Percentiles rank a stretch among this genome's conserved stretches.
These are phyloP conservation scores for Drosophila neotestacea DNA, from an alignment of 2,888 invertebrate genomes.

Conservation along the genomic window DNA sequence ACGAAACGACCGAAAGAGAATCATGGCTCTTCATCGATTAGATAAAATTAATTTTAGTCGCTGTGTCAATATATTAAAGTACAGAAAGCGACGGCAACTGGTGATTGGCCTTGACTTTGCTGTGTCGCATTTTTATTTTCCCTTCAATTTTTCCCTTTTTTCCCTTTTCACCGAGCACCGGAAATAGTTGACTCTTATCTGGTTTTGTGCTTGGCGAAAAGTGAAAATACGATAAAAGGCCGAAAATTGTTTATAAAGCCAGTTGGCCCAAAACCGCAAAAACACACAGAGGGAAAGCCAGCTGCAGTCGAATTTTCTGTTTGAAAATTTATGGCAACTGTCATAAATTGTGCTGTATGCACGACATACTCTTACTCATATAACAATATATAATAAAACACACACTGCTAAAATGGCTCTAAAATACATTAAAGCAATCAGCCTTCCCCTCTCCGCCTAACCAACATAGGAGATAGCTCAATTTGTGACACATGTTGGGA, in stretches of 20 bases:
- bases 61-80: conserved; percentile 38
- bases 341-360: conserved; percentile 60
- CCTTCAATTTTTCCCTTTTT: conserved; percentile 5
- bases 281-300: conserved; percentile 12
- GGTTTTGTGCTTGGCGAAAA: conserved; percentile 45
- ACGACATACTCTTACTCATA: conserved; percentile 2
- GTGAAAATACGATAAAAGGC: conserved; percentile 72
- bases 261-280: conserved; percentile 31
- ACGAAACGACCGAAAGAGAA: conserved; percentile 35
- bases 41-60: conserved; percentile 80
- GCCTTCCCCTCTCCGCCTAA: not conserved
- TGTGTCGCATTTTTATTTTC: conserved; percentile 22
- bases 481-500: conserved; percentile 4
- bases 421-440: conserved; percentile 44
- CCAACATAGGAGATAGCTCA: conserved; percentile 13
- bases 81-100: conserved; percentile 14
- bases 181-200: conserved; percentile 69
- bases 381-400: conserved; percentile 8
- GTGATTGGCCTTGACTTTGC: conserved; percentile 72
- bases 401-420: conserved; percentile 41
- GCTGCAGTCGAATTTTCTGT: conserved; percentile 49
- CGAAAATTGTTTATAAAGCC: conserved; percentile 74
- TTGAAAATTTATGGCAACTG: conserved; percentile 72
- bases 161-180: conserved; percentile 32
- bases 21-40: conserved; percentile 67